phyloP scores from a whole-genome alignment of 2,888 invertebrate species.

The Ophraella communa region DNA sequence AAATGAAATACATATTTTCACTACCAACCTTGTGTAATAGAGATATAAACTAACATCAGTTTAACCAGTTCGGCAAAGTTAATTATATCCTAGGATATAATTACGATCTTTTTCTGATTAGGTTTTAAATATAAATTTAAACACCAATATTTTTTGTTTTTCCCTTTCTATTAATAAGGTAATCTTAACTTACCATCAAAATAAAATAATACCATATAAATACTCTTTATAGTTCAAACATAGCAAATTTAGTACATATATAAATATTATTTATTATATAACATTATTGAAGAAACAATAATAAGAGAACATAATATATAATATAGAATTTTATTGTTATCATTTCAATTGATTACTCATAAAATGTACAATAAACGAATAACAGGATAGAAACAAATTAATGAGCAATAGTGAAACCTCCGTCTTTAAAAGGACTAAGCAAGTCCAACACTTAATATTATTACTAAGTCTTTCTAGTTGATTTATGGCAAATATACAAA shows the following conservation, averaged over 20 bases:
- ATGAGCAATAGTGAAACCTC: slow-evolving; percentile 62
- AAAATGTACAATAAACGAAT: slow-evolving; percentile 62
- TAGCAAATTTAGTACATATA: not conserved
- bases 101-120: no score
- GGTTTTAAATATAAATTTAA: no score
- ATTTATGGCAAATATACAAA: slow-evolving; percentile 60
- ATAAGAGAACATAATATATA: slow-evolving; percentile 52
- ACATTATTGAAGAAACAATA: slow-evolving; percentile 8
- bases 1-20: no score
- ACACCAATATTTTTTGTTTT: no score
- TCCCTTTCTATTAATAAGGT: no score
- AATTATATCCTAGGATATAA: no score
- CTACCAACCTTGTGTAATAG: no score
- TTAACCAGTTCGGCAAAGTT: no score
- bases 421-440: slow-evolving; percentile 57
- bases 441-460: slow-evolving; percentile 52
- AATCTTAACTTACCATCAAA: not conserved
- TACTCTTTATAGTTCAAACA: not conserved
- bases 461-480: slow-evolving; percentile 47
- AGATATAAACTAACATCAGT: no score
- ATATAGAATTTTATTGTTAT: slow-evolving; percentile 62
- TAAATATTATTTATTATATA: not conserved
- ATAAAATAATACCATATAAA: no score
- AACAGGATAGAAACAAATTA: slow-evolving; percentile 61
- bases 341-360: slow-evolving; percentile 61